Percentiles rank a stretch among this genome's conserved stretches.
phyloP scores from a whole-genome alignment of 2,113 vertebrate genomes.

The Desmodus rotundus region DNA sequence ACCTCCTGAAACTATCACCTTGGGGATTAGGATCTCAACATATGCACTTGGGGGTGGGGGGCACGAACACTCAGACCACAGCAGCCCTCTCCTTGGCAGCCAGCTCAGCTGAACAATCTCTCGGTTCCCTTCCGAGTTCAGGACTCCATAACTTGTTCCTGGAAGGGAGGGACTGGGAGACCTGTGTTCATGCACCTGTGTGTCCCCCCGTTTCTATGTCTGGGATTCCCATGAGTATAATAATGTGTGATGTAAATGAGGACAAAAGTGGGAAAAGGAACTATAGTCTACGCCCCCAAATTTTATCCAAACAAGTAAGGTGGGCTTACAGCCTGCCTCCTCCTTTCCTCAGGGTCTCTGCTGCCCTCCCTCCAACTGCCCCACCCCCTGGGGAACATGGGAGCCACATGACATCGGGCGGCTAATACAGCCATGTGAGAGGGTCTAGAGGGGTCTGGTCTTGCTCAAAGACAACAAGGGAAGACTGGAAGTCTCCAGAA shows the following conservation, averaged over 20 bases:
- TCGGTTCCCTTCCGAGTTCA: background rate
- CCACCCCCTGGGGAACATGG: background rate
- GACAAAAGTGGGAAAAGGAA: background rate
- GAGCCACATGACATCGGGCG: background rate
- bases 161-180: background rate
- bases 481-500: background rate
- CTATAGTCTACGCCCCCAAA: background rate
- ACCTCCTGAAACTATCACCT: background rate
- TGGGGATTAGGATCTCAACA: background rate
- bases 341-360: background rate
- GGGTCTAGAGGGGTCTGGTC: background rate
- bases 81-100: background rate
- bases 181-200: background rate
- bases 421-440: background rate
- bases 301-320: background rate
- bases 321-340: too few relatives aligned
- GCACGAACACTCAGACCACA: too few relatives aligned
- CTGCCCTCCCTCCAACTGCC: background rate
- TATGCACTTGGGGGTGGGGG: background rate
- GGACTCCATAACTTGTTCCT: background rate
- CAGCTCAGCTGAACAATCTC: background rate
- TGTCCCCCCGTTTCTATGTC: background rate
- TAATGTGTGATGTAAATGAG: background rate
- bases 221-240: too few relatives aligned
- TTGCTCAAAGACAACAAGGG: background rate